Evolutionary conservation across 2,888 invertebrate species (phyloP), one percentile per base, ranked within the genome.

Genomic region (Graphium colonna): DNA sequence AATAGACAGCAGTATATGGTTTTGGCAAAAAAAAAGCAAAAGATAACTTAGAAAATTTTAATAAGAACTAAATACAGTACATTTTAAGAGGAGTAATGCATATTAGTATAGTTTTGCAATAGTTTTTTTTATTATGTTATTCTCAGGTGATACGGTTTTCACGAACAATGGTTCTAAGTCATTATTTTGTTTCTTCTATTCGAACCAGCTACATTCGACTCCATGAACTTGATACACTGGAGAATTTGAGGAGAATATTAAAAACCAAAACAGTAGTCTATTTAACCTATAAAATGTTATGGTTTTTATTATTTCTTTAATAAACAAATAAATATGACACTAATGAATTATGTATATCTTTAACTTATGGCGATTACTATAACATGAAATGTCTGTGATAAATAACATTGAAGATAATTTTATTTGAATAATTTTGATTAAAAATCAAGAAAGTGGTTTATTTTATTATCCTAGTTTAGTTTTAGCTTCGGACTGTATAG

Each of bases 301-400:
- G 9, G 2, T 5, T 3, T 33, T 33, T 33, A 33, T 7, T 7
- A 8, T 28, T 28, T 28, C 8, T 2, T n/a, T 33, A 33, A 33
- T 33, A 33, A 10, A 33, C 9, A 33, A 33, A n/a, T 33, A 33
- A 33, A 33, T 10, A 9, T 33, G 9, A 3, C 9, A 33, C 10
- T 31, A n/a, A n/a, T n/a, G n/a, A n/a, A n/a, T n/a, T n/a, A n/a
- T n/a, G n/a, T 31, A 31, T 31, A 31, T n/a, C n/a, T 31, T 31
- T 31, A 9, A 5, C 8, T 31, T 31, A 10, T 7, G 9, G 9
- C 8, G 9, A 9, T 31, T 31, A 8, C 4, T 39, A 13, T 15
- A 36, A 42, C 33, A 16, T 18, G 9, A 46, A 21, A 12, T 48
- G 39, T 28, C 53, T 53, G 53, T 53, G 53, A 53, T 53, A 53